A percentile compares a stretch with the other conserved stretches of the same genome.
Conservation (phyloP, 2,113 vertebrate genomes). For the Muntiacus reevesi region DNA sequence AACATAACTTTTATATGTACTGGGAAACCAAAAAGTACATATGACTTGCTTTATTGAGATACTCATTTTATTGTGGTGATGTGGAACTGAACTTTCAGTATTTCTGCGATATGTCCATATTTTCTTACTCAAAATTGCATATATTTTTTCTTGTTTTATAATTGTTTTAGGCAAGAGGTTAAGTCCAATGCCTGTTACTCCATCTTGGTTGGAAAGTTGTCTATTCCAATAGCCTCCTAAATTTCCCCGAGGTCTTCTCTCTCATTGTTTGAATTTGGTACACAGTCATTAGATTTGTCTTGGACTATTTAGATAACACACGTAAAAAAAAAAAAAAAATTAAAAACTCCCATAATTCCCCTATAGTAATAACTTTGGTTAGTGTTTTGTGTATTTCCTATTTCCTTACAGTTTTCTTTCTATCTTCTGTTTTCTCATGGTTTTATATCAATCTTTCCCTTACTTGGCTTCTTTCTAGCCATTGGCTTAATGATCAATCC, state of each 20-base stretch:
- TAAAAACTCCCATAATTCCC: not conserved
- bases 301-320: not conserved
- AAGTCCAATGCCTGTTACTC: not conserved
- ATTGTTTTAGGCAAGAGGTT: slow-evolving; percentile 9
- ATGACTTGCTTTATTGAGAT: not conserved
- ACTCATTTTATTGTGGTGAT: not conserved
- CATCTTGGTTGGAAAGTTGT: not conserved
- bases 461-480: not conserved
- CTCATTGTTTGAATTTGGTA: not conserved
- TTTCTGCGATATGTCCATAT: not conserved
- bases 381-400: not conserved
- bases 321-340: not conserved
- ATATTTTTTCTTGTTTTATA: not conserved
- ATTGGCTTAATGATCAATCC: not conserved
- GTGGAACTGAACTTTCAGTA: not conserved
- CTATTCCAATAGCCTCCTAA: not conserved
- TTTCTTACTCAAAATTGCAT: not conserved
- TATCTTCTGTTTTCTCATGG: not conserved
- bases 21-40: not conserved
- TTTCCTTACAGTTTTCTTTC: not conserved
- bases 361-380: not conserved
- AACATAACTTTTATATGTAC: not conserved
- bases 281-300: not conserved
- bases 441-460: not conserved
- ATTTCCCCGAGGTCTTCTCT: not conserved